Percentiles rank a stretch among this genome's conserved stretches.
Evolutionary conservation across 2,888 invertebrate genomes (phyloP).

Genomic region (Geophilus truncorum): DNA sequence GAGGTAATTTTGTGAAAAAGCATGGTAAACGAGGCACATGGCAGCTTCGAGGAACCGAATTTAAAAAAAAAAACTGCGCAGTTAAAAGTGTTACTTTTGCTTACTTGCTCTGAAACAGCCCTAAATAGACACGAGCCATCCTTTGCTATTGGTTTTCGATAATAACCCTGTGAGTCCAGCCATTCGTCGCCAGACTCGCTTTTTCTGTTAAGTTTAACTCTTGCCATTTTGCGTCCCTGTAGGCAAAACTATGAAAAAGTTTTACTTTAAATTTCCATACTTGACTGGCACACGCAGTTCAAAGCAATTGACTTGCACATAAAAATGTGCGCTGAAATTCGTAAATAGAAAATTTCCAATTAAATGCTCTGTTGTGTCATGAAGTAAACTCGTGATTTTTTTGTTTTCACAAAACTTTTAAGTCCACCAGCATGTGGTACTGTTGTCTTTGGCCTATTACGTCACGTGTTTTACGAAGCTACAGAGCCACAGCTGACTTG

Average conservation of each 20-base stretch:
- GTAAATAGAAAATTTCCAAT: neutral
- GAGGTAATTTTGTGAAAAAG: neutral
- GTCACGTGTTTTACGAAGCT: neutral
- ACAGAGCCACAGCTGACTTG: neutral
- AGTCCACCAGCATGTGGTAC: slow-evolving; percentile 6
- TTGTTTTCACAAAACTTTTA: neutral
- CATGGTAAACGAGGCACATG: neutral
- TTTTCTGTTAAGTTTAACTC: slow-evolving; percentile 29
- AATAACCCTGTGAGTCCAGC: slow-evolving; percentile 72
- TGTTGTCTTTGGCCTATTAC: slow-evolving; percentile 8
- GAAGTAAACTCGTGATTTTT: neutral
- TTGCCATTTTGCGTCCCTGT: slow-evolving; percentile 28
- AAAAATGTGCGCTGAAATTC: too few species aligned
- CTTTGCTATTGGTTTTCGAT: slow-evolving; percentile 79
- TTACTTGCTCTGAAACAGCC: slow-evolving; percentile 74
- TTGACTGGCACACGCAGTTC: neutral
- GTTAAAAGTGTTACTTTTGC: slow-evolving; percentile 16
- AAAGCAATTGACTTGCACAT: too few species aligned
- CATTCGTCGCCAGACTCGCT: slow-evolving; percentile 61
- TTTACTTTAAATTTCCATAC: neutral
- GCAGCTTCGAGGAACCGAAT: neutral
- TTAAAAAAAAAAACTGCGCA: neutral
- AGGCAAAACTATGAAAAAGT: neutral
- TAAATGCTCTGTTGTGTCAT: neutral
- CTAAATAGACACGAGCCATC: slow-evolving; percentile 86